phyloP scores from a whole-genome alignment of 2,888 invertebrate species.

The Drosophila kanekoi region DNA sequence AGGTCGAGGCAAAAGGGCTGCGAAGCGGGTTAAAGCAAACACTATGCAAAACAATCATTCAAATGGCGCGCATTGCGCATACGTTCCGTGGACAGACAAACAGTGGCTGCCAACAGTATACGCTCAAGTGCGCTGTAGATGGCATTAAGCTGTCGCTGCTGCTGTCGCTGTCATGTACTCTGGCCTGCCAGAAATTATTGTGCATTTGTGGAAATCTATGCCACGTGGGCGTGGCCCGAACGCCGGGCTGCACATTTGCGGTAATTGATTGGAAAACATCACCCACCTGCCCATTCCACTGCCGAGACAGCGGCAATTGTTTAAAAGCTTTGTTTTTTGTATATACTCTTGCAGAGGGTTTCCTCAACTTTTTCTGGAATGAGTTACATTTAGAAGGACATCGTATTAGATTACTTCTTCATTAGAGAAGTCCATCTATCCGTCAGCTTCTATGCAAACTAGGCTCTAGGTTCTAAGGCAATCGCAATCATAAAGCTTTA shows the following conservation, averaged over 20 bases:
- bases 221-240: slow-evolving; percentile 66
- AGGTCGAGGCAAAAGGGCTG: too few relatives aligned
- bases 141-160: slow-evolving; percentile 75
- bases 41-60: slow-evolving; percentile 77
- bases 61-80: slow-evolving; percentile 70
- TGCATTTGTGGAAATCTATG: slow-evolving; percentile 78
- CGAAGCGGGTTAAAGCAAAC: slow-evolving; percentile 42
- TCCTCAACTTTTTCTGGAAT: not conserved
- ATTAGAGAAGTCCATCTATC: too few relatives aligned
- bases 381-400: not conserved
- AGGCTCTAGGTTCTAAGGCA: too few relatives aligned
- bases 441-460: too few relatives aligned
- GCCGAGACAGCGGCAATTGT: slow-evolving; percentile 55
- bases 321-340: slow-evolving; percentile 70
- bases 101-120: not conserved
- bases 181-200: slow-evolving; percentile 75
- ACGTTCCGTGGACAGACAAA: slow-evolving; percentile 59
- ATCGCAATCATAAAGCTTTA: too few relatives aligned
- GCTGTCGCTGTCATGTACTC: slow-evolving; percentile 73
- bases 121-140: slow-evolving; percentile 33
- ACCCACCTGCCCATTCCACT: slow-evolving; percentile 10
- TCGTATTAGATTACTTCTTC: too few relatives aligned
- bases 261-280: slow-evolving; percentile 77
- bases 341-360: not conserved
- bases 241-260: slow-evolving; percentile 55